Evolutionary conservation across 2,797 vertebrate species (phyloP), one percentile per base, ranked within the genome.

Genomic region (Aeoliscus strigatus): DNA sequence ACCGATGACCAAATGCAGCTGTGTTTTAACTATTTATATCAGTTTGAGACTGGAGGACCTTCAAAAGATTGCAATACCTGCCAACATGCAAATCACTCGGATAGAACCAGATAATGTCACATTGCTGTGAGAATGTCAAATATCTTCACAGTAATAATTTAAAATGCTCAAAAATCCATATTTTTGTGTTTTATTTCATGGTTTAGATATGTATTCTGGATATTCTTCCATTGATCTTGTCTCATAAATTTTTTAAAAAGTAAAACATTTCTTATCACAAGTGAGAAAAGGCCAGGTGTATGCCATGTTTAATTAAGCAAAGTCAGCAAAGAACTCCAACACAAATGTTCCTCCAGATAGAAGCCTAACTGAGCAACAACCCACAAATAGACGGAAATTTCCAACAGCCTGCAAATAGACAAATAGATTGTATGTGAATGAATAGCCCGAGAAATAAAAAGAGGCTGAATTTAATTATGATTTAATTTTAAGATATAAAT

Each of bases 261-360:
- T 0, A 1, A 27, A 4, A 2, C 15, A 12, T 26, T 27, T 57
- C 8, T 55, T 69, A 67, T 74, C 57, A 16, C 7, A 15, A 1
- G 29, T 77, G 75, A 40, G 68, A 74, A 77, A 66, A 24, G 8
- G 40, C 25, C 77, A 79, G 60, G 24, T 79, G 66, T 6, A 12
- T n/a, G 42, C 28, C 10, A 36, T 3, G 8, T 6, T 9, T 14
- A 41, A 39, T 27, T 53, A 6, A 21, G 13, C 42, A 7, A 14
- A 25, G 34, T 15, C 33, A 31, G 16, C 39, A 51, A 17, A 26
- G 9, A 5, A 2, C 13, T 21, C 23, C 23, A 31, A 32, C 27
- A 52, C 12, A 69, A 16, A 38, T 16, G 33, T 60, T 27, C 44
- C 43, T 12, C 7, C 27, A 54, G 58, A 79, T 62, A 72, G 48